Evolutionary conservation across 2,113 vertebrate genomes (phyloP).

Genomic region (Oncorhynchus mykiss): DNA sequence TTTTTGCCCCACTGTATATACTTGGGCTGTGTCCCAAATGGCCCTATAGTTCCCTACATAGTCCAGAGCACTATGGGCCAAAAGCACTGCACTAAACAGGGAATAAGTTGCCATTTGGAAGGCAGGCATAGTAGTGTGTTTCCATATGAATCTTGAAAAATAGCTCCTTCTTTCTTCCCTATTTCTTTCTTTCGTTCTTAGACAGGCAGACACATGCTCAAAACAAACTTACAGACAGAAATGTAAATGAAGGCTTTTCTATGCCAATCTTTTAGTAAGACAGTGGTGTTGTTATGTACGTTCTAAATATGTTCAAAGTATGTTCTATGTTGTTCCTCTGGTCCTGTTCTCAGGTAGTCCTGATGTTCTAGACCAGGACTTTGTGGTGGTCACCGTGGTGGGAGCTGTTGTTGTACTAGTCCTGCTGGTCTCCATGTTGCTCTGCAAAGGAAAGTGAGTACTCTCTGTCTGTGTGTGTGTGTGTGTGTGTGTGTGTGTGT

Average conservation of each 20-base stretch:
- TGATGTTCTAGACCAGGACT: neutral
- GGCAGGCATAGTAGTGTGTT: neutral
- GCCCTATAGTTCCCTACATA: too few relatives aligned
- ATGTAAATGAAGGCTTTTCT: too few relatives aligned
- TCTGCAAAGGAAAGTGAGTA: slow-evolving; percentile 14
- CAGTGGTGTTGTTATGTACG: neutral
- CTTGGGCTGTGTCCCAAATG: too few relatives aligned
- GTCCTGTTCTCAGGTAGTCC: slow-evolving; percentile 2
- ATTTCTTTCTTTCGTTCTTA: neutral
- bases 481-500: neutral
- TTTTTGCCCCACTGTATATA: too few relatives aligned
- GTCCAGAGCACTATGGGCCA: too few relatives aligned
- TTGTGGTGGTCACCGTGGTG: too few relatives aligned
- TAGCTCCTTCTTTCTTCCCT: neutral
- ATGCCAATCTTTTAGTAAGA: too few relatives aligned
- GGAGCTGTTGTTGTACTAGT: neutral
- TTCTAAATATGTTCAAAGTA: neutral
- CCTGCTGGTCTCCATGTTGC: neutral
- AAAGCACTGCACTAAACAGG: too few relatives aligned
- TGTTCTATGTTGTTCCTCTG: neutral
- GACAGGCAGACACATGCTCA: too few relatives aligned
- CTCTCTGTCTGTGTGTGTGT: neutral
- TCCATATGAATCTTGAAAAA: neutral
- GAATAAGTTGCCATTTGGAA: neutral
- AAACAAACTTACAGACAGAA: too few relatives aligned